phyloP scores from a whole-genome alignment of 2,888 invertebrate species.

The Epiblema foenella region DNA sequence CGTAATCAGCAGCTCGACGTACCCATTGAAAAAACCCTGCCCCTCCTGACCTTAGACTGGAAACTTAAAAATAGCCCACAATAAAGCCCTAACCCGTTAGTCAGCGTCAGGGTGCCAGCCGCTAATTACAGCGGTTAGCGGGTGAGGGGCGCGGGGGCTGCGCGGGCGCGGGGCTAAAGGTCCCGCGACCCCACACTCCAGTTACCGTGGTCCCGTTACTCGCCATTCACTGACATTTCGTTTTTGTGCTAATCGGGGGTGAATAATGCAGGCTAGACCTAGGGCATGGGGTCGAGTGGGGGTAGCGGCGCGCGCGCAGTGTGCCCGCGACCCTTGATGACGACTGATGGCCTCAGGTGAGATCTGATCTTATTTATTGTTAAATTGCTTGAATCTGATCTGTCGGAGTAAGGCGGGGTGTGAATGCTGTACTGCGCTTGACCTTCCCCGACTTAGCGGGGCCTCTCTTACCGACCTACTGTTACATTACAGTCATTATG shows the following conservation, averaged over 20 bases:
- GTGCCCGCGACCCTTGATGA: conserved; percentile 45
- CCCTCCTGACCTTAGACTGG: conserved; percentile 43
- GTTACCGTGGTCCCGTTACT: conserved; percentile 43
- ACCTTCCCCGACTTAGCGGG: neutral
- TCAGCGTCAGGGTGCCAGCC: conserved; percentile 23
- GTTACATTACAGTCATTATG: neutral
- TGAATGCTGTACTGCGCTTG: neutral
- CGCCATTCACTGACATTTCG: conserved; percentile 45
- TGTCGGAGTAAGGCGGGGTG: neutral
- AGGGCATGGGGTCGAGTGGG: conserved; percentile 48
- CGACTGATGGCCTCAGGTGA: conserved; percentile 67
- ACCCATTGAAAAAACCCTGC: conserved; percentile 37
- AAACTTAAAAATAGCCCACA: conserved; percentile 40
- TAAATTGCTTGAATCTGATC: conserved; percentile 22
- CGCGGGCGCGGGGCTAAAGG: conserved; percentile 49
- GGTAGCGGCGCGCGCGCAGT: conserved; percentile 49
- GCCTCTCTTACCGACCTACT: neutral
- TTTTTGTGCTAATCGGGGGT: conserved; percentile 45
- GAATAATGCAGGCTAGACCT: conserved; percentile 59
- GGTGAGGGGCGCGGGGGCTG: conserved; percentile 40
- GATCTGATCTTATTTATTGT: conserved; percentile 46
- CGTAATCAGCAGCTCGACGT: conserved; percentile 26
- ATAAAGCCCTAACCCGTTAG: conserved; percentile 38
- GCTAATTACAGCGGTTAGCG: conserved; percentile 39
- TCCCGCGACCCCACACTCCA: conserved; percentile 44